phyloP scores from a whole-genome alignment of 2,113 vertebrate genomes.

The Cyprinodon variegatus region DNA sequence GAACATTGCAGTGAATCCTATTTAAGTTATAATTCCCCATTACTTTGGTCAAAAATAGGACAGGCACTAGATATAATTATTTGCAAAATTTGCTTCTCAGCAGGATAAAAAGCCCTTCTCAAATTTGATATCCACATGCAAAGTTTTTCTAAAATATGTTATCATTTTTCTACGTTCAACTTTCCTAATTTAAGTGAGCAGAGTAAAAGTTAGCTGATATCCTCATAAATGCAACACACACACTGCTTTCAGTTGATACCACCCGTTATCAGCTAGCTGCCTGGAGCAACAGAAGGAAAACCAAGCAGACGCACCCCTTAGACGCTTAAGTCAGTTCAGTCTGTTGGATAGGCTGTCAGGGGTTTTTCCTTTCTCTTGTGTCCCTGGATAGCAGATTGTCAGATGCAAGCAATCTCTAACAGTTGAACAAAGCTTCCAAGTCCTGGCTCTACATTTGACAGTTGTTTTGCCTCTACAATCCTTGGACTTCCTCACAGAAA shows the following conservation, averaged over 20 bases:
- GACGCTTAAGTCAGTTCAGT: constrained; percentile 24
- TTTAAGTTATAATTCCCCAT: background rate
- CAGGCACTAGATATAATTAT: constrained; percentile 11
- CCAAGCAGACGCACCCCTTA: constrained; percentile 11
- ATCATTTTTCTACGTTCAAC: background rate
- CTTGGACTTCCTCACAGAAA: constrained; percentile 21
- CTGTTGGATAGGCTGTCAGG: constrained; percentile 23
- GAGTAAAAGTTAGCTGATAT: background rate
- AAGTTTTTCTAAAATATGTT: background rate
- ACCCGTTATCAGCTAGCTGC: constrained; percentile 15
- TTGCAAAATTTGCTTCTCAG: background rate
- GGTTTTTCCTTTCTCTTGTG: constrained; percentile 6
- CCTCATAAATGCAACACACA: background rate
- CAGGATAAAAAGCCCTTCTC: background rate
- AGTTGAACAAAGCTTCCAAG: constrained; percentile 3
- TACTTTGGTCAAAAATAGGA: constrained; percentile 1
- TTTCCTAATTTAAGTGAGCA: background rate
- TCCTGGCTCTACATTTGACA: constrained; percentile 20
- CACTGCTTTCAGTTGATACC: background rate
- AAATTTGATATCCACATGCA: background rate
- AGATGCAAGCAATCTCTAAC: constrained; percentile 12
- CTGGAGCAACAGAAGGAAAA: constrained; percentile 12
- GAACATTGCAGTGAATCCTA: background rate
- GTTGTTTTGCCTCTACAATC: constrained; percentile 20
- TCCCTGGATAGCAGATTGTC: constrained; percentile 25